Evolutionary conservation across 2,113 vertebrate species (phyloP), one percentile per base, ranked within the genome.

Genomic region (Anarhynchus alexandrinus): DNA sequence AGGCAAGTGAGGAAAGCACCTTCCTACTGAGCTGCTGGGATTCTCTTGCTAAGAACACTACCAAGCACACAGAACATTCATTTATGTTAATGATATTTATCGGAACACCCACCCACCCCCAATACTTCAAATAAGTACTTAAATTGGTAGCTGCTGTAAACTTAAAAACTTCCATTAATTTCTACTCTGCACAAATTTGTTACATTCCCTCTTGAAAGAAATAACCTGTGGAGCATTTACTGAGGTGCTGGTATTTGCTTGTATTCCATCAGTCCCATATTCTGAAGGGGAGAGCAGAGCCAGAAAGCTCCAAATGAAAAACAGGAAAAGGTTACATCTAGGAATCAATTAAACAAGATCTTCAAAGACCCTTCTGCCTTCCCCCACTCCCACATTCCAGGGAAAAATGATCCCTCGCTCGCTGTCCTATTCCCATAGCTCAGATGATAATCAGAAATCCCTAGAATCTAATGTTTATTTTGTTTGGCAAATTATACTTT

Each of bases 81-180:
- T 73, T 64, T 82, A 76, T 76, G 52, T 80, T 93, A 87, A 93
- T 32, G 49, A 78, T 79, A 67, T 84, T 95, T 21, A 42, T 42
- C 40, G 10, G 40, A 42, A 42, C 40, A 42, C 40, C 40, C 40
- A 11, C 40, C 40, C 40, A 40, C 40, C 40, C 40, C 40, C 40
- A 85, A 69, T 45, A 82, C 59, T 84, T 88, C 82, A 74, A 73
- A 16, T 93, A 83, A 91, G 69, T 86, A 88, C 61, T 71, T 96
- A 92, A 90, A 95, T 91, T 94, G 92, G 78, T 91, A 97, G 92
- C 67, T 58, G 30, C 69, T 92, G 54, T 93, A 97, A 97, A 97
- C 91, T 93, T 94, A 57, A 96, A 95, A 78, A 52, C 23, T 43
- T 90, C 42, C 67, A 52, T 69, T 86, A 59, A 94, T 95, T 92